Base-by-base conservation (phyloP, 2,888 invertebrate species). In the Hoplodrina ambigua region DNA sequence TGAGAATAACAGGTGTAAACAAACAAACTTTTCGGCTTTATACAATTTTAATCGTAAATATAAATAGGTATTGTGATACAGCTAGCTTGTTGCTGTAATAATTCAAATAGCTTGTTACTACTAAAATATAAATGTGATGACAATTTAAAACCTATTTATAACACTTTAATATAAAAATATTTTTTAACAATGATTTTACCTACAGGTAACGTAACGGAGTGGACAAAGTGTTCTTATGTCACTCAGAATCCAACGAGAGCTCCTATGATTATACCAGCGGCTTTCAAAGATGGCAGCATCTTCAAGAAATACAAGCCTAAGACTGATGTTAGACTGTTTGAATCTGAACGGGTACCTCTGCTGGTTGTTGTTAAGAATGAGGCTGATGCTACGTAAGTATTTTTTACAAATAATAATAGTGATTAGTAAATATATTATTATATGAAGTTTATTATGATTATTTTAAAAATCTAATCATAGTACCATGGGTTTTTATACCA, bases 181-280 rank as follows among this genome's bases (percentile, higher is more conserved):
- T 2, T 13, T 17, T 46, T 17, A 17, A 19, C 46, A 0, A 52
- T 52, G 1, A 52, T 74, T 60, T 62, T 37, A 46, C 49, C 53
- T 67, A 69, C 86, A 92, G 97, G 97, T 41, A 96, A 97, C 88
- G 85, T 98, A 46, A 97, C 97, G 15, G 99, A 99, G 89, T 99
- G 99, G 99, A 97, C 98, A 0, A 98, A 98, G 91, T 99, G 99
- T 91, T 96, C 97, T 66, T 96, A 97, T 85, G 90, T 97, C 6
- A 96, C 97, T 0, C 97, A 97, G 84, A 97, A 97, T 54, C 99
- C 99, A 0, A 95, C 97, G 76, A 96, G 99, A 71, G 95, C 88
- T 8, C 93, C 97, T 10, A 98, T 99, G 89, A 95, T 93, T 82
- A 92, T 99, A 19, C 98, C 99, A 0, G 85, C 93, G 0, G 95